Conservation (phyloP, 2,797 vertebrate genomes). For the Gymnothorax javanicus region DNA sequence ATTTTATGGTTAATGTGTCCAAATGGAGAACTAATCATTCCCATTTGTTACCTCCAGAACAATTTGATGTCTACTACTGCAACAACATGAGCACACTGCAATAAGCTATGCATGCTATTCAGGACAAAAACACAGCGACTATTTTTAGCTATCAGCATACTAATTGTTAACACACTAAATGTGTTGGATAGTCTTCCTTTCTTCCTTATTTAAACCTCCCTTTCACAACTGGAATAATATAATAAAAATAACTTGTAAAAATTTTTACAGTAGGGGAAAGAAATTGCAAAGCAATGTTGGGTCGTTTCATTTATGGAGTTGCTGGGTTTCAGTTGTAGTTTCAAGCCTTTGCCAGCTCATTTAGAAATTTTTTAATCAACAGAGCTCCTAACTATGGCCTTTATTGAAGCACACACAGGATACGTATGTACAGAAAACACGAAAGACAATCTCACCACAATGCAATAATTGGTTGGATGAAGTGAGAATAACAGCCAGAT, state of each 20-base stretch:
- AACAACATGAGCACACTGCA: not conserved
- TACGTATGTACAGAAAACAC: not conserved
- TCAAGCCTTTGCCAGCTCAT: not conserved
- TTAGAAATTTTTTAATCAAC: conserved; percentile 10
- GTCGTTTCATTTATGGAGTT: conserved; percentile 6
- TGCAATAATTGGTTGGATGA: not conserved
- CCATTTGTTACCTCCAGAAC: not conserved
- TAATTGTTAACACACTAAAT: not conserved
- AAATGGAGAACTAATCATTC: not conserved
- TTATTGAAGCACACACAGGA: not conserved
- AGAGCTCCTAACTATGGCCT: not conserved
- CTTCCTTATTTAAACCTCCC: not conserved
- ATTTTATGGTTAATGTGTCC: not conserved
- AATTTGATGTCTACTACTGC: not conserved
- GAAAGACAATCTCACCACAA: not conserved
- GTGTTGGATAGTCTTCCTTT: not conserved
- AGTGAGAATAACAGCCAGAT: not conserved
- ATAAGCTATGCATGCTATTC: not conserved
- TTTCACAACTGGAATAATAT: not conserved
- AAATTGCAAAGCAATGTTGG: not conserved
- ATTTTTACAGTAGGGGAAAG: not conserved
- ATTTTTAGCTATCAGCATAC: not conserved
- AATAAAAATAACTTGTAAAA: not conserved
- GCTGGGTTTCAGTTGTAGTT: conserved; percentile 15
- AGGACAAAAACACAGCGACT: not conserved